A percentile compares a stretch with the other conserved stretches of the same genome.
phyloP scores from a whole-genome alignment of 2,797 vertebrate species.

The Sebastes trivittatus region DNA sequence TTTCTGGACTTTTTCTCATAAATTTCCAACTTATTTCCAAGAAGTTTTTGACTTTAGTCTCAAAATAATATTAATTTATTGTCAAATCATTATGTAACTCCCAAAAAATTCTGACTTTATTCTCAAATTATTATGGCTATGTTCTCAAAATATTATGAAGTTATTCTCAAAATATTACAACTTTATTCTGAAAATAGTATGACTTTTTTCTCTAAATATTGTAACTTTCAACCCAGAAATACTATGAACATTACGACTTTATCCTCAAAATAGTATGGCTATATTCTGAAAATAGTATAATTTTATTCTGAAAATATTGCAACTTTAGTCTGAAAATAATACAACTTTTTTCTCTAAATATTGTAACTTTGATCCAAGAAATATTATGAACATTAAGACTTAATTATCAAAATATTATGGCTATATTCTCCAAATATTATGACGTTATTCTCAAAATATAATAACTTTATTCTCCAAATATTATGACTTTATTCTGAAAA shows the following conservation, averaged over 20 bases:
- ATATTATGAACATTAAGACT: accelerated
- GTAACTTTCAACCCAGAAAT: too few relatives aligned
- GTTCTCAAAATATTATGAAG: background rate
- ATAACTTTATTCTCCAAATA: accelerated
- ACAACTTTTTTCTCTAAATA: too few relatives aligned
- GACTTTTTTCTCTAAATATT: too few relatives aligned
- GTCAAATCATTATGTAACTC: too few relatives aligned
- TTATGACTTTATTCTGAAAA: background rate
- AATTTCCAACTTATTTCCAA: accelerated
- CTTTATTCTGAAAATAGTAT: background rate
- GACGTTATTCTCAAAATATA: background rate
- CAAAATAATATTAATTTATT: background rate
- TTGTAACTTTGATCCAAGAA: too few relatives aligned
- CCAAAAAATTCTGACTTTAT: background rate
- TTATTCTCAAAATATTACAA: background rate
- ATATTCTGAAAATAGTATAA: too few relatives aligned
- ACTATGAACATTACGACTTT: too few relatives aligned
- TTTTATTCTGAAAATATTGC: too few relatives aligned
- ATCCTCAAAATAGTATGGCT: too few relatives aligned
- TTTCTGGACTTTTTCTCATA: too few relatives aligned
- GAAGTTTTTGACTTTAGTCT: background rate
- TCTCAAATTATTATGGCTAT: accelerated
- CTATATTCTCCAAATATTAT: background rate
- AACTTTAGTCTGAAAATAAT: accelerated
- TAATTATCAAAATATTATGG: accelerated